Evolutionary conservation across 2,888 invertebrate species (phyloP).

Genomic region (Gymnosoma rotundatum): DNA sequence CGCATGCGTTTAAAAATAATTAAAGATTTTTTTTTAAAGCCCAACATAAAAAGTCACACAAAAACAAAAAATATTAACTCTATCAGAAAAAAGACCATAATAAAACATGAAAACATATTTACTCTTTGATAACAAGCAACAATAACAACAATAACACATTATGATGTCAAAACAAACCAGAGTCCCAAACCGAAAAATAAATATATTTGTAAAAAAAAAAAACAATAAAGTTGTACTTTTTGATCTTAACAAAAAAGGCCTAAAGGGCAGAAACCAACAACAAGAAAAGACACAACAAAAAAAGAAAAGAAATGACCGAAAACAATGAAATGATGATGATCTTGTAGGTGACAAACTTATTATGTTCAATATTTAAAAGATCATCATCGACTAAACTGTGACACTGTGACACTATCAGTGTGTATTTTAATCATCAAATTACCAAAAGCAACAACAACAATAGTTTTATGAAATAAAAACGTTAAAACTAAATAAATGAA

Average conservation of each 20-base stretch:
- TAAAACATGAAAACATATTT: conserved; percentile 69
- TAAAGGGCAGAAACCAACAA: conserved; percentile 21
- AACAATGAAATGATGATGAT: conserved; percentile 62
- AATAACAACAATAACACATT: conserved; percentile 34
- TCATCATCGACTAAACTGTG: conserved; percentile 60
- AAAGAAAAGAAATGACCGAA: conserved; percentile 33
- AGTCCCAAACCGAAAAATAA: background rate
- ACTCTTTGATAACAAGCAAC: conserved; percentile 65
- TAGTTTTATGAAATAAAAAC: conserved; percentile 73
- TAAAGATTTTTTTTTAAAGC: conserved; percentile 26
- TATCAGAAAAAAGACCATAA: conserved; percentile 46
- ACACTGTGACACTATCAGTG: conserved; percentile 39
- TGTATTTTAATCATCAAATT: conserved; percentile 65
- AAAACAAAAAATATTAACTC: conserved; percentile 57
- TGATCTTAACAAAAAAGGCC: conserved; percentile 27
- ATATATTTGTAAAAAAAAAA: conserved; percentile 18
- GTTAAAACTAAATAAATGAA: conserved; percentile 14
- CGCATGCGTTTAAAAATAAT: conserved; percentile 35
- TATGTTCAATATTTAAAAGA: conserved; percentile 70
- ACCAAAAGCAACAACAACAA: conserved; percentile 12
- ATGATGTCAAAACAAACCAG: conserved; percentile 48
- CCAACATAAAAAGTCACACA: conserved; percentile 7
- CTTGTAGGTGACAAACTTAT: conserved; percentile 81
- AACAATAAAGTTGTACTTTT: conserved; percentile 50
- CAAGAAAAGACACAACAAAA: background rate